Conservation (phyloP, 2,797 vertebrate species). For the Xenopus petersii region DNA sequence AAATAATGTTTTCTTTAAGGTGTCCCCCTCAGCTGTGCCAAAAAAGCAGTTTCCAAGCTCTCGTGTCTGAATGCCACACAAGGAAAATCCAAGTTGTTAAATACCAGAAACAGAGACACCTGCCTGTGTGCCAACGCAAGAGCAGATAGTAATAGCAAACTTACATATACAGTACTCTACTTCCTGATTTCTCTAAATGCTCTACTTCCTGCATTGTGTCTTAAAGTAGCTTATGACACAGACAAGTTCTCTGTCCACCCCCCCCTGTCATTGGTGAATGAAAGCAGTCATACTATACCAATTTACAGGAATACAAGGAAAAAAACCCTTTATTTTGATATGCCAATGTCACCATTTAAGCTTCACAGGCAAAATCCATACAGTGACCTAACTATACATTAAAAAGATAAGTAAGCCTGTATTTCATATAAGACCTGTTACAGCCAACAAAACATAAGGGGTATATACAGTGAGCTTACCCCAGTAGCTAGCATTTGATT, state of each 20-base stretch:
- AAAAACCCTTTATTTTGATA: too few species aligned
- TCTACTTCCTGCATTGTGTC: not conserved
- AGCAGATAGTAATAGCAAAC: not conserved
- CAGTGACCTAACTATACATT: too few species aligned
- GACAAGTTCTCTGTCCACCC: not conserved
- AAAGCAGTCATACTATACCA: not conserved
- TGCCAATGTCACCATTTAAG: too few species aligned
- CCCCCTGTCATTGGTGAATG: too few species aligned
- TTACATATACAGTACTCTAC: not conserved
- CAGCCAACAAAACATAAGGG: too few species aligned
- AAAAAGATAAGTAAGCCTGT: too few species aligned
- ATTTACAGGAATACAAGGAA: not conserved
- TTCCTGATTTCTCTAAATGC: conserved; percentile 8
- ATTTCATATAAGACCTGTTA: too few species aligned
- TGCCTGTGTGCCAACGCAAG: not conserved
- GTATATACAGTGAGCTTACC: too few species aligned
- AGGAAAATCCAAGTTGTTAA: not conserved
- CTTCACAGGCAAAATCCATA: too few species aligned
- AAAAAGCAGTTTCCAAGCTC: not conserved
- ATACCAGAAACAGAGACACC: not conserved
- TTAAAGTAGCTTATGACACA: not conserved
- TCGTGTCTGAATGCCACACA: not conserved
- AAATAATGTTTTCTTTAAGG: not conserved
- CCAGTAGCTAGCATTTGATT: too few species aligned
- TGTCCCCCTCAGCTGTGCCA: not conserved